A percentile compares a stretch with the other conserved stretches of the same genome.
These are phyloP conservation scores for Clarias laeviceps DNA, from an alignment of 2,797 vertebrate genomes.

Conservation along the genomic window DNA sequence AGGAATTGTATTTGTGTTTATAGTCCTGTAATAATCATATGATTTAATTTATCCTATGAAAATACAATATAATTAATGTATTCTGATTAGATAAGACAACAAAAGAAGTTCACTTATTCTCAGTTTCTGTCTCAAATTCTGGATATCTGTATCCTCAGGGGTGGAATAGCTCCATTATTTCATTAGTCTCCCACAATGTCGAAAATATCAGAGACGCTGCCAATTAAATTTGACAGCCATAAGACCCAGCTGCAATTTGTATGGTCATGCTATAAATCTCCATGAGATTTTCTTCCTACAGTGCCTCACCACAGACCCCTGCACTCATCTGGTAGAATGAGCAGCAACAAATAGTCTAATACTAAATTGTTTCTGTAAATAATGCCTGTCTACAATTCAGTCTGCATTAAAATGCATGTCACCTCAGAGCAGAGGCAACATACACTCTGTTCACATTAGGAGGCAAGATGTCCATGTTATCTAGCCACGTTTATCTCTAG, in stretches of 20 bases:
- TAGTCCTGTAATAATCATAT: not conserved
- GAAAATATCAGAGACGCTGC: conserved; percentile 9
- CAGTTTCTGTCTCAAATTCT: conserved; percentile 12
- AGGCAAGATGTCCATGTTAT: conserved; percentile 42
- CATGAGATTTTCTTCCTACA: not conserved
- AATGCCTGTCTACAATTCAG: conserved; percentile 23
- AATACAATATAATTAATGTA: not conserved
- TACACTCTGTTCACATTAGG: conserved; percentile 38
- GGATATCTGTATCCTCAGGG: not conserved
- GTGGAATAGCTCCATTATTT: conserved; percentile 13
- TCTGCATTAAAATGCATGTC: conserved; percentile 38
- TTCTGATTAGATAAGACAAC: not conserved
- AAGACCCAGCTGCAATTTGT: not conserved
- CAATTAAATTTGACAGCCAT: conserved; percentile 27
- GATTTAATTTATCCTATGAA: not conserved
- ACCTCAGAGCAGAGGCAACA: conserved; percentile 20
- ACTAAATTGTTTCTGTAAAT: conserved; percentile 30
- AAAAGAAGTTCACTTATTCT: not conserved
- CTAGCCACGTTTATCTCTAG: conserved; percentile 28
- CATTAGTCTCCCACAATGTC: not conserved
- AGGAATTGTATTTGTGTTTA: not conserved
- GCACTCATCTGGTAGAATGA: conserved; percentile 8
- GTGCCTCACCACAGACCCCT: not conserved
- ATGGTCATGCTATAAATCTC: not conserved
- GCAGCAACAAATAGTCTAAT: conserved; percentile 21